Percentiles rank a stretch among this genome's conserved stretches.
These are phyloP conservation scores for Plagodis dolabraria DNA, from an alignment of 2,888 invertebrate species.

Conservation along the genomic window DNA sequence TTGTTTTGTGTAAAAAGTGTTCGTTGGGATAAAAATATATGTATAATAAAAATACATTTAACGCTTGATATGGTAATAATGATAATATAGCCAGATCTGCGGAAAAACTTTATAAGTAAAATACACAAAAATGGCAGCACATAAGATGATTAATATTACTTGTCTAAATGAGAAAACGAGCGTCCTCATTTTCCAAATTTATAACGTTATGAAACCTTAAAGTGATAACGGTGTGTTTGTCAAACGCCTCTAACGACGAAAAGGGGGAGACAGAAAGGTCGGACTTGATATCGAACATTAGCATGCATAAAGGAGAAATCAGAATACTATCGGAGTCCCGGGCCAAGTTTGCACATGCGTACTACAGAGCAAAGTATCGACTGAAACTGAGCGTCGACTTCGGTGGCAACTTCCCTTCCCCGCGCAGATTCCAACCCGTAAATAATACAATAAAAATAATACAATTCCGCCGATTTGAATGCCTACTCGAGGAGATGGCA, in stretches of 20 bases:
- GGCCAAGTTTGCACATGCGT: conserved; percentile 75
- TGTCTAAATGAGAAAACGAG: conserved; percentile 3
- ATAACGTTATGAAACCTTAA: conserved; percentile 28
- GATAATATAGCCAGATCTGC: background rate
- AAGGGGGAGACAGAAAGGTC: conserved; percentile 53
- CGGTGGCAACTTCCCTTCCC: conserved; percentile 35
- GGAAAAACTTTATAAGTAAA: background rate
- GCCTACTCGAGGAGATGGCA: conserved; percentile 27
- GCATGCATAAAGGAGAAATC: conserved; percentile 78
- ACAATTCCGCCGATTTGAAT: conserved; percentile 72
- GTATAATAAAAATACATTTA: no score
- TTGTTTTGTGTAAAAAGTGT: no score
- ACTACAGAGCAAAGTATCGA: conserved; percentile 63
- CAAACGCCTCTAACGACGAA: conserved; percentile 48
- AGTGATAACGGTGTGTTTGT: conserved; percentile 47
- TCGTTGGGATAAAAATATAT: no score
- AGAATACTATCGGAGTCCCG: conserved; percentile 70
- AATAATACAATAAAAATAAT: conserved; percentile 81
- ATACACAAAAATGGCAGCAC: background rate
- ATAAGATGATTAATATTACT: background rate
- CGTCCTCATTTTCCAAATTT: conserved; percentile 23
- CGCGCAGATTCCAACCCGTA: conserved; percentile 72
- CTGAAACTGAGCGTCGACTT: conserved; percentile 41
- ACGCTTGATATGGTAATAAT: background rate
- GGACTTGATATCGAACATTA: conserved; percentile 70